phyloP scores from a whole-genome alignment of 2,888 invertebrate species.

The Eupithecia vulgata region DNA sequence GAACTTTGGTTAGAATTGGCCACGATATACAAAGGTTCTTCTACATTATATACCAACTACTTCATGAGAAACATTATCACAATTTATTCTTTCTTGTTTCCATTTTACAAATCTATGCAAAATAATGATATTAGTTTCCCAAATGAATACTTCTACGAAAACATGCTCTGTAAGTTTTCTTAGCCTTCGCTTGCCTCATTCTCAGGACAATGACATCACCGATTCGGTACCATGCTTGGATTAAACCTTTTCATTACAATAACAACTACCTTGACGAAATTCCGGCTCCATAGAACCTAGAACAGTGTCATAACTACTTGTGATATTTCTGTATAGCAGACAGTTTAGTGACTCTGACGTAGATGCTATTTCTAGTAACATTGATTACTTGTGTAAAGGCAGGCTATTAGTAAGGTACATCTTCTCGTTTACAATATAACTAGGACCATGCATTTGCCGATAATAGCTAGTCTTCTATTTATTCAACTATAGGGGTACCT shows the following conservation, averaged over 20 bases:
- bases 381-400: not conserved
- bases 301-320: not conserved
- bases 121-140: constrained; percentile 11
- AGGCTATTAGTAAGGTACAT: not conserved
- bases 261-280: constrained; percentile 18
- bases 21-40: not conserved
- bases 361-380: not conserved
- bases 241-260: constrained; percentile 43
- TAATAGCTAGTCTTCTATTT: not conserved
- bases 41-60: not conserved
- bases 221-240: constrained; percentile 41
- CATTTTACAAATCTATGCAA: constrained; percentile 1
- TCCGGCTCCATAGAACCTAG: constrained; percentile 8
- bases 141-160: constrained; percentile 25
- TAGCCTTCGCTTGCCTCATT: constrained; percentile 34
- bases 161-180: constrained; percentile 29
- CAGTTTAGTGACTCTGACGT: not conserved
- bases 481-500: not conserved
- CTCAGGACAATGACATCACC: constrained; percentile 62
- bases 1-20: not conserved
- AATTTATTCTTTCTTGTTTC: not conserved
- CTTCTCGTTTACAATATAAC: not conserved
- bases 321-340: not conserved
- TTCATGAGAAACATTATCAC: not conserved
- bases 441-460: not conserved